Base-by-base conservation (phyloP, 2,888 invertebrate species). In the Agrotis segetum region DNA sequence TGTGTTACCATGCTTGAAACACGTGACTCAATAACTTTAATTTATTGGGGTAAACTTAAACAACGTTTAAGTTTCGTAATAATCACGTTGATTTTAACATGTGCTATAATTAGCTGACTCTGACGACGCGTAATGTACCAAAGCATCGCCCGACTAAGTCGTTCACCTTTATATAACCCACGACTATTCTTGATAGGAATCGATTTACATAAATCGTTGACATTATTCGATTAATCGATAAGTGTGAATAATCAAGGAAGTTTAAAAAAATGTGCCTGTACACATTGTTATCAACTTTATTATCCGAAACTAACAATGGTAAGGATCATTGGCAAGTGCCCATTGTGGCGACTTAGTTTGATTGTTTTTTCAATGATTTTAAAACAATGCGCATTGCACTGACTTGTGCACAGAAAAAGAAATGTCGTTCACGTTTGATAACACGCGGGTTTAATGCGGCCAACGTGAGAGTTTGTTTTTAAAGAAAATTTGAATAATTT, bases 271-370 rank as follows among this genome's bases (percentile, higher is more conserved):
- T 85, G 75, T 86, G 81, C 77, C 80, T 85, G 84, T 86, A 84
- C 85, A 85, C 85, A 87, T 88, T 89, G 90, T 92, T 93, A 92
- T 92, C 91, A 90, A 80, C 79, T 85, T 88, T 86, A 90, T 91
- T 91, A 91, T 91, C 87, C 85, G 88, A 88, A 88, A 92, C 87
- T 90, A 94, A 95, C 94, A 95, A 95, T 95, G 90, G 90, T 67
- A 89, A 91, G 91, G 91, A 92, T 92, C 91, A 91, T 84, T 88
- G 85, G 86, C 89, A 89, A 93, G 82, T 86, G 84, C 86, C 94
- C 86, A 95, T 96, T 95, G 95, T 95, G 79, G 82, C 74, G 78
- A 82, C 85, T 88, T 86, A 88, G 86, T 87, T 77, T 76, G 80
- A 88, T 90, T 87, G 86, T 83, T 92, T 94, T 93, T 92, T 90